Base-by-base conservation (phyloP, 2,888 invertebrate species). In the Diplolepis rosae region DNA sequence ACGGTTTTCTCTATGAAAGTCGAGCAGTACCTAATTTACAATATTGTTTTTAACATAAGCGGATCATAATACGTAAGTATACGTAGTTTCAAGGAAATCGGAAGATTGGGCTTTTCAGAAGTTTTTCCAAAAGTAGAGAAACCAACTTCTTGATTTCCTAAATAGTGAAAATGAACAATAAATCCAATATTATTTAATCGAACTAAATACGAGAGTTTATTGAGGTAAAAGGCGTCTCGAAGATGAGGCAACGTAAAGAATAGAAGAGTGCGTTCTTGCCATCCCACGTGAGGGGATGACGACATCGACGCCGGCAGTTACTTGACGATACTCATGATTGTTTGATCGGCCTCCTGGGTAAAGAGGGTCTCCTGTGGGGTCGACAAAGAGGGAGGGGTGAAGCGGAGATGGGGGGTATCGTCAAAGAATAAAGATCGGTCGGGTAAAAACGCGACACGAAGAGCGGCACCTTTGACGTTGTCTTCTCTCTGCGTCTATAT, bases 381-480 rank as follows among this genome's bases (percentile, higher is more conserved):
- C 30, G 69, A 27, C 30, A 68, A 68, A 42, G 30, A 65, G 45
- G 39, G 72, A 75, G 77, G 79, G 75, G 75, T 74, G 70, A 66
- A 68, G 51, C 45, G 32, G 69, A 67, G 69, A 48, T n/a, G 48
- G 72, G 70, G 77, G 77, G 69, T 69, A 72, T 73, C 71, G 78
- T 73, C 78, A 78, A 80, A 81, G 81, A 80, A 80, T 81, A 80
- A 82, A 83, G 82, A 82, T 81, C 79, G 74, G 75, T 74, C 74
- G 76, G 73, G 76, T 79, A 80, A 82, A 82, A 81, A 82, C 79
- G 81, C 78, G 80, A 79, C 78, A 77, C 75, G 78, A 77, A 72
- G 69, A 78, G 83, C 84, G 84, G 82, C 81, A 78, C 81, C 84
- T 85, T 83, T 83, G 83, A 83, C 80, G 81, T 75, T 77, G 68